Evolutionary conservation across 2,113 vertebrate genomes (phyloP).

Genomic region (Hydrochoerus hydrochaeris): DNA sequence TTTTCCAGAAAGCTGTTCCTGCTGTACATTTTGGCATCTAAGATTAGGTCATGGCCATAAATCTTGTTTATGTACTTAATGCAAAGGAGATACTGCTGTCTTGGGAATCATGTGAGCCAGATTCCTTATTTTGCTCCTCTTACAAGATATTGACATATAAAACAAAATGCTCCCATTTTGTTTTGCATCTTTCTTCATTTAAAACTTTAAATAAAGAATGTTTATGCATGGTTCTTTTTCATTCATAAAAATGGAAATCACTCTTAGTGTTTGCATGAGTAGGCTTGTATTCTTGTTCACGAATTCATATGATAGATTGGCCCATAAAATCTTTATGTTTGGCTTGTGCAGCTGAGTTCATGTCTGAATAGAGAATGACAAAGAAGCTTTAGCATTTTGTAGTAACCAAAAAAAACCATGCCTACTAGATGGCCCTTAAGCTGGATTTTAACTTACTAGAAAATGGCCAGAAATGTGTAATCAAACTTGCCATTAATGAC

Average conservation of each 20-base stretch:
- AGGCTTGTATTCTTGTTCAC: slow-evolving; percentile 80
- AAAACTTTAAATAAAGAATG: slow-evolving; percentile 80
- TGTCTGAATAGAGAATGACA: slow-evolving; percentile 78
- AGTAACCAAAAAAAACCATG: slow-evolving; percentile 76
- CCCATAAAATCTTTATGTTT: slow-evolving; percentile 81
- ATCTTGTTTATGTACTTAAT: slow-evolving; percentile 86
- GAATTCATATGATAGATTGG: slow-evolving; percentile 78
- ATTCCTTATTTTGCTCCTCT: slow-evolving; percentile 76
- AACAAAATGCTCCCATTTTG: slow-evolving; percentile 80
- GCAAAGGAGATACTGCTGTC: slow-evolving; percentile 80
- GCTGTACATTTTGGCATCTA: slow-evolving; percentile 82
- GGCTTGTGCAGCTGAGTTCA: slow-evolving; percentile 77
- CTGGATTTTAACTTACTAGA: slow-evolving; percentile 78
- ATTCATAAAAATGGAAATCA: slow-evolving; percentile 85
- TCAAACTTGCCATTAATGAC: slow-evolving; percentile 74
- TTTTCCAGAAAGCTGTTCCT: slow-evolving; percentile 84
- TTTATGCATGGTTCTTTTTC: slow-evolving; percentile 82
- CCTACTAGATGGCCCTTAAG: slow-evolving; percentile 79
- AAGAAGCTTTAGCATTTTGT: slow-evolving; percentile 78
- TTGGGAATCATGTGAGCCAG: slow-evolving; percentile 79
- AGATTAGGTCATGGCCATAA: slow-evolving; percentile 84
- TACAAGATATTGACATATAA: slow-evolving; percentile 79
- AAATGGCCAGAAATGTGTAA: slow-evolving; percentile 78
- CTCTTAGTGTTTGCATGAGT: slow-evolving; percentile 69
- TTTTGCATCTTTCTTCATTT: slow-evolving; percentile 77